phyloP scores from a whole-genome alignment of 2,113 vertebrate species.

The Clarias magur region DNA sequence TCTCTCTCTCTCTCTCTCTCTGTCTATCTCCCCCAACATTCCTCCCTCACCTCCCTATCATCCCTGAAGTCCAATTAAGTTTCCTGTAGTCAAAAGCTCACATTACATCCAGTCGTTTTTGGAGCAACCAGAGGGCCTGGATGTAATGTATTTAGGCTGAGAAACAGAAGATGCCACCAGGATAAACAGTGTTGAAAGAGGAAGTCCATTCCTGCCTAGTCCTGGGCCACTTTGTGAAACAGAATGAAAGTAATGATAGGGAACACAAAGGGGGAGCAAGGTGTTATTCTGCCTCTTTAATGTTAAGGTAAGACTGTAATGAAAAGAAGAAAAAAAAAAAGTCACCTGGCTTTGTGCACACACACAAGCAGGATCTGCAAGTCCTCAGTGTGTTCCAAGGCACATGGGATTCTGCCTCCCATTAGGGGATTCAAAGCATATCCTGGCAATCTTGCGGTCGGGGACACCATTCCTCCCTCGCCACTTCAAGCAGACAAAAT shows the following conservation, averaged over 20 bases:
- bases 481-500: constrained; percentile 69
- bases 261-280: not conserved
- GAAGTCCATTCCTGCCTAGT: constrained; percentile 10
- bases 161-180: constrained; percentile 23
- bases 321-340: not conserved
- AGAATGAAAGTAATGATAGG: not conserved
- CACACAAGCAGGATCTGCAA: not conserved
- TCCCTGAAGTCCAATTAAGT: constrained; percentile 55
- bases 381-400: constrained; percentile 16
- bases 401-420: constrained; percentile 44
- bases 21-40: not conserved
- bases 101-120: constrained; percentile 42
- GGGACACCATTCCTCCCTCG: constrained; percentile 63
- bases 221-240: not conserved
- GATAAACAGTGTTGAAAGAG: not conserved
- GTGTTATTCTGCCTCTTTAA: not conserved
- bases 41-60: constrained; percentile 6
- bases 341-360: not conserved
- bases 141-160: constrained; percentile 14
- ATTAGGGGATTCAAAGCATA: constrained; percentile 49
- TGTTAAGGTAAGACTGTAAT: not conserved
- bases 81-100: constrained; percentile 52
- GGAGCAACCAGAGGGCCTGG: constrained; percentile 26
- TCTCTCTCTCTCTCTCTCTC: constrained; percentile 11
- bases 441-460: constrained; percentile 52